Conservation (phyloP, 2,113 vertebrate species). For the Psilopsiagon aymara region DNA sequence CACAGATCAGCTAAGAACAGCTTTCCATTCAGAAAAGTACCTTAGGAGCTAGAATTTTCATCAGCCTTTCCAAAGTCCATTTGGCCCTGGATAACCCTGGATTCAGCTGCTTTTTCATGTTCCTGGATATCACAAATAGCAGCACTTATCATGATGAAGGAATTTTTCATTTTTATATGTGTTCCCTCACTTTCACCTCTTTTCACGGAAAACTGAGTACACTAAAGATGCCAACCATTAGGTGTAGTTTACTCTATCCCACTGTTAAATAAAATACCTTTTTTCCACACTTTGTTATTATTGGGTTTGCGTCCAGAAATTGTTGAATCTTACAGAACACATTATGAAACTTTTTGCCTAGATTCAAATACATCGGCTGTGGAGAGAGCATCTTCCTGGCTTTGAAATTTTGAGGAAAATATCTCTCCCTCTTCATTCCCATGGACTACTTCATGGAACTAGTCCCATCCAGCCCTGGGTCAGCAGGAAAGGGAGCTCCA, state of each 20-base stretch:
- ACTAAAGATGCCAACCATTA: neutral
- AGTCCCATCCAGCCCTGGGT: neutral
- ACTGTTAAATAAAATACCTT: neutral
- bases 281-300: neutral
- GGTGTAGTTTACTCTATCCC: neutral
- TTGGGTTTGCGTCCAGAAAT: neutral
- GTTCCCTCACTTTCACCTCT: neutral
- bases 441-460: neutral
- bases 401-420: neutral
- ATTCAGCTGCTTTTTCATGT: neutral
- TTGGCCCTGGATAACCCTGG: neutral
- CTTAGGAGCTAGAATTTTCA: neutral
- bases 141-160: neutral
- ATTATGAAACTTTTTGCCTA: neutral
- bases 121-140: neutral
- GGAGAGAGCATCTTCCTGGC: neutral
- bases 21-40: neutral
- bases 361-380: neutral
- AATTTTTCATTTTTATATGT: neutral
- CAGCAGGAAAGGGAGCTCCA: neutral
- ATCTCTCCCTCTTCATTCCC: neutral
- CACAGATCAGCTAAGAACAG: neutral
- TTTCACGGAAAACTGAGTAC: neutral
- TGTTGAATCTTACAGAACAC: neutral
- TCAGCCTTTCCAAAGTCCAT: neutral